Evolutionary conservation across 2,113 vertebrate genomes (phyloP).

Genomic region (Crotalus viridis): DNA sequence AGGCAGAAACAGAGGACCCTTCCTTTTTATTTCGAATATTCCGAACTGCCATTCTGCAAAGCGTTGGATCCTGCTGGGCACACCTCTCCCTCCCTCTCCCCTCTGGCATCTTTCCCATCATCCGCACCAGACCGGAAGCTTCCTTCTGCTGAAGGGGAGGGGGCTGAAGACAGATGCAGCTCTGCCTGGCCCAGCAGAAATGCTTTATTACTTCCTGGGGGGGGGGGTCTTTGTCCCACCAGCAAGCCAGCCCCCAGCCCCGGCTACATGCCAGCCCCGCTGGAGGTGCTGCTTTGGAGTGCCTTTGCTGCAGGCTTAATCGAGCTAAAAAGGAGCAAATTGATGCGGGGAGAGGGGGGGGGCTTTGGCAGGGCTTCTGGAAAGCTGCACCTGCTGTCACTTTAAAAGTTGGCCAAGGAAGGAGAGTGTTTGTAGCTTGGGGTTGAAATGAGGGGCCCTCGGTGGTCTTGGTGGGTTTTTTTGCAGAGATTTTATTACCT

Average conservation of each 20-base stretch:
- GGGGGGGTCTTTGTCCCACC: neutral
- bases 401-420: neutral
- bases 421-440: neutral
- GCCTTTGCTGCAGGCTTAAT: neutral
- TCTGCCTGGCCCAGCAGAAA: neutral
- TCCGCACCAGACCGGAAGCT: neutral
- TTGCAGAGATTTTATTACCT: neutral
- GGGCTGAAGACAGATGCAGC: neutral
- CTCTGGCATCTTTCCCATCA: neutral
- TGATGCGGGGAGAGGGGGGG: too few species aligned
- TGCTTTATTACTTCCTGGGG: neutral
- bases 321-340: neutral
- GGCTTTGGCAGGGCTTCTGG: neutral
- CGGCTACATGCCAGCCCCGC: neutral
- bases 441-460: neutral
- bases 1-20: neutral
- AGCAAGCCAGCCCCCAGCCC: neutral
- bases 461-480: too few species aligned
- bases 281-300: neutral
- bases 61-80: neutral
- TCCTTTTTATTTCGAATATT: neutral
- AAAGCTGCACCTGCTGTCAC: neutral
- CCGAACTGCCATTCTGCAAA: neutral
- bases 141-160: neutral
- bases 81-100: rapidly evolving